Conservation (phyloP, 2,113 vertebrate genomes). For the Nanorana parkeri region DNA sequence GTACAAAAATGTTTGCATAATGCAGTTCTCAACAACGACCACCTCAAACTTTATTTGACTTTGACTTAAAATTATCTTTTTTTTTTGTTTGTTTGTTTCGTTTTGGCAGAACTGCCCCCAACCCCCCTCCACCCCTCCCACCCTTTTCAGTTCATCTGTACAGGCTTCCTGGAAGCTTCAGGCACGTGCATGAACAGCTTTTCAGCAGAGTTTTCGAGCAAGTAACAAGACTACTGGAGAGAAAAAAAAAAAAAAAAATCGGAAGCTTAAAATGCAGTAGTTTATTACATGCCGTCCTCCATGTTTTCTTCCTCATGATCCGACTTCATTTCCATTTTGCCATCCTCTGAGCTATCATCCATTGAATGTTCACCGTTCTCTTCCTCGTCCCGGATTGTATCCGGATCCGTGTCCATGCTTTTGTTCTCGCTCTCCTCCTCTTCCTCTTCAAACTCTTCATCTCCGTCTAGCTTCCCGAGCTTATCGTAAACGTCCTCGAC, state of each 20-base stretch:
- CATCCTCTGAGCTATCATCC: slow-evolving; percentile 98
- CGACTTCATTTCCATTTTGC: slow-evolving; percentile 99
- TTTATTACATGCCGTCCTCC: slow-evolving; percentile 97
- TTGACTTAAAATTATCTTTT: slow-evolving; percentile 34
- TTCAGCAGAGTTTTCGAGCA: slow-evolving; percentile 92
- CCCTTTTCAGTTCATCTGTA: slow-evolving; percentile 78
- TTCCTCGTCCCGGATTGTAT: slow-evolving; percentile 96
- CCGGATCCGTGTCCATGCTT: slow-evolving; percentile 98
- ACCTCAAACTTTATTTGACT: slow-evolving; percentile 86
- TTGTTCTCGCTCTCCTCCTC: slow-evolving; percentile 97
- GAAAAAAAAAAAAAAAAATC: slow-evolving; percentile 79
- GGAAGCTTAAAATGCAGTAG: slow-evolving; percentile 88
- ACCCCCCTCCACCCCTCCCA: not conserved
- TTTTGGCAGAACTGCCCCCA: slow-evolving; percentile 78
- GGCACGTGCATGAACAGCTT: slow-evolving; percentile 97
- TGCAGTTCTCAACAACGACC: slow-evolving; percentile 95
- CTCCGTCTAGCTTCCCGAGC: slow-evolving; percentile 85
- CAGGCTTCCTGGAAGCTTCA: slow-evolving; percentile 97
- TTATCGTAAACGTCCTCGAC: slow-evolving; percentile 88
- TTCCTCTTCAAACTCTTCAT: slow-evolving; percentile 95
- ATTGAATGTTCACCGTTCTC: slow-evolving; percentile 97
- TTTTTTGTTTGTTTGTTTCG: slow-evolving; percentile 58
- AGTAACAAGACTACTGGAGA: slow-evolving; percentile 90
- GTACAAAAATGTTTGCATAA: slow-evolving; percentile 99
- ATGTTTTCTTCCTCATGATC: slow-evolving; percentile 96